Evolutionary conservation across 2,113 vertebrate species (phyloP), one percentile per base, ranked within the genome.

Genomic region (Tupaia chinensis): DNA sequence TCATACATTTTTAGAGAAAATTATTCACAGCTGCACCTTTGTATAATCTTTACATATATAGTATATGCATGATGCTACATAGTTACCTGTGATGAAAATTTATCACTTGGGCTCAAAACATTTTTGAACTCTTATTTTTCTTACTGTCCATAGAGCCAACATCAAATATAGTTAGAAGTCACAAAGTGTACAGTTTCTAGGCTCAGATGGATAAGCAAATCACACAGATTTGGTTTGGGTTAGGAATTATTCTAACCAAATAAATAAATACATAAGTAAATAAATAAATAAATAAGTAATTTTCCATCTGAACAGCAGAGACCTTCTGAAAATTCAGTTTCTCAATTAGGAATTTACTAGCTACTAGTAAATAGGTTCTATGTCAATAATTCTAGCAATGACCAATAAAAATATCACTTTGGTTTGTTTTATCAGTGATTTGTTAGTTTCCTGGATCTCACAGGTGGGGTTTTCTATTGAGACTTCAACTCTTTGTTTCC

Each of bases 301-400:
- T 83, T 66, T 60, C 78, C 54, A 93, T 96, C 53, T 77, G 56
- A 81, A 81, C 17, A 94, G 60, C 23, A 61, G n/a, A 87, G 34
- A 91, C 32, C 60, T 80, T 68, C 12, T 72, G 53, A 86, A 81
- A 74, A 80, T 79, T 91, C n/a, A 86, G 83, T 34, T 65, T 88
- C 63, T 93, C 73, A 61, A 4, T 23, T 27, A 63, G 63, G 13
- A 78, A 78, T 8, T 84, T 22, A 3, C 23, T 82, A 72, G 27
- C 65, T 56, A 20, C 32, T 54, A 60, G 81, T 29, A 65, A 92
- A 79, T 17, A 83, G 58, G 17, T 54, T 84, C 63, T 86, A 7
- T 12, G 68, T 73, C 69, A 78, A n/a, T 61, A 74, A 58, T 6
- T n/a, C 58, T 34, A 56, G 32, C 23, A 87, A 65, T n/a, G 14